Evolutionary conservation across 2,797 vertebrate species (phyloP).

Genomic region (Semotilus atromaculatus): DNA sequence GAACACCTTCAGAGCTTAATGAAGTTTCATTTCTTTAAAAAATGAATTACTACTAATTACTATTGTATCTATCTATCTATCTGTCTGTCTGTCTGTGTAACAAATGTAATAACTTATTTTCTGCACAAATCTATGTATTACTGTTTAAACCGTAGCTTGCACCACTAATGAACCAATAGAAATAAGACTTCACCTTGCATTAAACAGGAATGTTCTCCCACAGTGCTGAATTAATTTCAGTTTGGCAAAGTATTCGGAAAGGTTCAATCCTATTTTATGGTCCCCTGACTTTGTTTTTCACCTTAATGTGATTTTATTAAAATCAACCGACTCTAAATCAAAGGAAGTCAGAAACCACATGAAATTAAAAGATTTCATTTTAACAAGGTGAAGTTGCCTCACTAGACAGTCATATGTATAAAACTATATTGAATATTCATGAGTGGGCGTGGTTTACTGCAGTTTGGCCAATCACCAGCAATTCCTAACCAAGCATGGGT

Average conservation of each 20-base stretch:
- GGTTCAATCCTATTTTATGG: constrained; percentile 25
- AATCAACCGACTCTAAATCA: neutral
- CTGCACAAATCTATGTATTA: neutral
- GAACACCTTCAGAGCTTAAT: constrained; percentile 43
- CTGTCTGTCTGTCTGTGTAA: no score
- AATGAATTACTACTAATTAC: no score
- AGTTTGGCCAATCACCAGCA: constrained; percentile 71
- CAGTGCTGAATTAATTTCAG: constrained; percentile 11
- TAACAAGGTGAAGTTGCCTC: neutral
- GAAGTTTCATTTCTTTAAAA: constrained; percentile 6
- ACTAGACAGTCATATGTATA: neutral
- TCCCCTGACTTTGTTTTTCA: constrained; percentile 3
- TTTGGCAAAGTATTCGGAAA: constrained; percentile 28
- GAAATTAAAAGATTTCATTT: neutral
- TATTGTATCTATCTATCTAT: no score
- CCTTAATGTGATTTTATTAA: neutral
- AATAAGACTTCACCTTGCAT: neutral
- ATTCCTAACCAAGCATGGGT: constrained; percentile 73
- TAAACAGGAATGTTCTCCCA: constrained; percentile 40
- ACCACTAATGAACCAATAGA: neutral
- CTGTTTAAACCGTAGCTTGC: neutral
- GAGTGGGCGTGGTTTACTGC: constrained; percentile 37
- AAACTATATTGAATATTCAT: constrained; percentile 29
- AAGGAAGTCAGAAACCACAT: neutral
- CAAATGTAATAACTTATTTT: neutral